Percentiles rank a stretch among this genome's conserved stretches.
Conservation (phyloP, 2,888 invertebrate genomes). For the Coenonympha glycerion region DNA sequence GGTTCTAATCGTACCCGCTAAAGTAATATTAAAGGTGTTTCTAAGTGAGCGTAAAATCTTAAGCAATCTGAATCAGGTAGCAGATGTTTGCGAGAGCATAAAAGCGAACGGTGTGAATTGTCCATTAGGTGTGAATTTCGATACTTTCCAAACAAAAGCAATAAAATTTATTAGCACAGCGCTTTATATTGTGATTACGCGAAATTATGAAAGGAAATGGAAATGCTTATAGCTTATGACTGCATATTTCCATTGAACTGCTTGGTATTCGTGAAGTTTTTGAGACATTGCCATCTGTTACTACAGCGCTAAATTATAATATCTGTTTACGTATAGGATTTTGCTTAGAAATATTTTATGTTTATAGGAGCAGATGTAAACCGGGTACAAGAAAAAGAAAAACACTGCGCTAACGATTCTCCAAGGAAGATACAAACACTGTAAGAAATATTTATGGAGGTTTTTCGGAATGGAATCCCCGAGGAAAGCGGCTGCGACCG, state of each 20-base stretch:
- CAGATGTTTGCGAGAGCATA: conserved; percentile 68
- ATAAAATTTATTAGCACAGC: conserved; percentile 11
- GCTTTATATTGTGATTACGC: conserved; percentile 9
- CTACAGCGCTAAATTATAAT: not conserved
- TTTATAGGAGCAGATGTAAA: conserved; percentile 50
- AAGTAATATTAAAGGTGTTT: conserved; percentile 37
- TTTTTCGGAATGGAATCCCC: conserved; percentile 70
- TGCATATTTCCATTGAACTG: not conserved
- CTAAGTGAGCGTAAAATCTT: conserved; percentile 69
- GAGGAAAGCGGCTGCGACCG: conserved; percentile 56
- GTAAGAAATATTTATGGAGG: conserved; percentile 76
- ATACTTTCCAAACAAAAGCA: conserved; percentile 51
- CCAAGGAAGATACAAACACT: conserved; percentile 74
- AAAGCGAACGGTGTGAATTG: conserved; percentile 64
- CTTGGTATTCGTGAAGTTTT: not conserved
- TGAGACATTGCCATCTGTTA: not conserved
- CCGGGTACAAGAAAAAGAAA: conserved; percentile 50
- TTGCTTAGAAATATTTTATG: conserved; percentile 21
- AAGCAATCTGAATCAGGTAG: conserved; percentile 68
- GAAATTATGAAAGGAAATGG: not conserved
- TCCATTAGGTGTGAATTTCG: conserved; percentile 66
- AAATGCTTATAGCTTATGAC: not conserved
- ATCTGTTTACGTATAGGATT: conserved; percentile 8
- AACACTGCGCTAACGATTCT: conserved; percentile 71
- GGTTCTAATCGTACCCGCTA: conserved; percentile 3